phyloP scores from a whole-genome alignment of 2,888 invertebrate species.

The Aspidiotus destructor region DNA sequence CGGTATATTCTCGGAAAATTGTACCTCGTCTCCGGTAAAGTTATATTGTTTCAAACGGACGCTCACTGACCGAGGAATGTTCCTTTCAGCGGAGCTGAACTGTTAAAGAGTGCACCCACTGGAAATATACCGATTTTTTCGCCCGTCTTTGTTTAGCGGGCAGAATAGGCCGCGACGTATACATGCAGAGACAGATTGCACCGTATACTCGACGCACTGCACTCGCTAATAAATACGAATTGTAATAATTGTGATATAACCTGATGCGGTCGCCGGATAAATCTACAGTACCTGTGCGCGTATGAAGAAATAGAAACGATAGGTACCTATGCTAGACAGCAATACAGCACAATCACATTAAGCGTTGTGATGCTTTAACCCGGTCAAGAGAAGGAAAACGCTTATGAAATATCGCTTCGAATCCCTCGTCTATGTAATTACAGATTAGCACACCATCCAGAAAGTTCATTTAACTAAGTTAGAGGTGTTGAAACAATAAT shows the following conservation, averaged over 20 bases:
- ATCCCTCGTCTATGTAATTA: too few relatives aligned
- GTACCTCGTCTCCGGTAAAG: neutral
- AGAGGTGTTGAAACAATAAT: too few relatives aligned
- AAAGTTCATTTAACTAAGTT: too few relatives aligned
- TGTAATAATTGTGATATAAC: conserved; percentile 28
- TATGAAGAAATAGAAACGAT: too few relatives aligned
- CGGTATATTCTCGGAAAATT: conserved; percentile 17
- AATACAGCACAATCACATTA: neutral
- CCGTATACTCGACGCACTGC: too few relatives aligned
- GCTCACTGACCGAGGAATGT: conserved; percentile 32
- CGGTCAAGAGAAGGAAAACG: conserved; percentile 2
- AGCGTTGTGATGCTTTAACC: neutral
- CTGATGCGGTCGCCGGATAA: neutral
- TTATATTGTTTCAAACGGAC: conserved; percentile 29
- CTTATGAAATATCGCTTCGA: too few relatives aligned
- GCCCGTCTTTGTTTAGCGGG: neutral
- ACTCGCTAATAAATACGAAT: conserved; percentile 16
- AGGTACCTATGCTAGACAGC: too few relatives aligned
- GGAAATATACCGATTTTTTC: conserved; percentile 20
- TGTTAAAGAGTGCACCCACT: conserved; percentile 32
- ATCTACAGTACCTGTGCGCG: neutral
- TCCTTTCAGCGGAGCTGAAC: conserved; percentile 29
- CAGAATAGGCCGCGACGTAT: too few relatives aligned
- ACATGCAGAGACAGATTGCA: too few relatives aligned
- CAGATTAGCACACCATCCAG: too few relatives aligned